A percentile compares a stretch with the other conserved stretches of the same genome.
These are phyloP conservation scores for Mechanitis mazaeus DNA, from an alignment of 2,888 invertebrate genomes.

Conservation along the genomic window DNA sequence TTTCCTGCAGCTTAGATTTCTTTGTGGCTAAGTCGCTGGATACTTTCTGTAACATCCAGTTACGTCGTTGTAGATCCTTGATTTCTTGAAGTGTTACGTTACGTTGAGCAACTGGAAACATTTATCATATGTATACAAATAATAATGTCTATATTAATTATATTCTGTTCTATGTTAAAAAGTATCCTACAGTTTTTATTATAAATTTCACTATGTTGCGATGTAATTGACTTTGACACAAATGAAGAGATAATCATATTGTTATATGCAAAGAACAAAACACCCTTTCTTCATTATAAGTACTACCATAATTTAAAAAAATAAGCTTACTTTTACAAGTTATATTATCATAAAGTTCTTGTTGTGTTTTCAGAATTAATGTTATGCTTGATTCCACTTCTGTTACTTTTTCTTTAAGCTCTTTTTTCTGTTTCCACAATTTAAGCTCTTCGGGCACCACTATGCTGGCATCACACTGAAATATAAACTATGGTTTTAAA, in stretches of 20 bases:
- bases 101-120: slow-evolving; percentile 46
- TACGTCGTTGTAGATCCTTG: slow-evolving; percentile 47
- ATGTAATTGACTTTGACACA: no score
- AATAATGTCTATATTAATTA: neutral
- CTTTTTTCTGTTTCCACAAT: slow-evolving; percentile 49
- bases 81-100: slow-evolving; percentile 36
- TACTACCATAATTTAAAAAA: neutral
- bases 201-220: no score
- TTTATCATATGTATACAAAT: neutral
- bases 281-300: no score
- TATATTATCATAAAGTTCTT: slow-evolving; percentile 47
- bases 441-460: slow-evolving; percentile 50
- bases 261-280: no score
- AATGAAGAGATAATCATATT: no score
- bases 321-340: slow-evolving; percentile 47
- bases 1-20: slow-evolving; percentile 47
- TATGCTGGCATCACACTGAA: slow-evolving; percentile 40
- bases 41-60: slow-evolving; percentile 50
- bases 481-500: slow-evolving; percentile 9
- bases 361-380: slow-evolving; percentile 38
- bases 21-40: slow-evolving; percentile 44
- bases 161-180: no score
- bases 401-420: slow-evolving; percentile 42
- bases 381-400: slow-evolving; percentile 42
- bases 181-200: no score